These are phyloP conservation scores for Gymnoscopelus microlampas DNA, from an alignment of 2,797 vertebrate species.

Conservation along the genomic window DNA sequence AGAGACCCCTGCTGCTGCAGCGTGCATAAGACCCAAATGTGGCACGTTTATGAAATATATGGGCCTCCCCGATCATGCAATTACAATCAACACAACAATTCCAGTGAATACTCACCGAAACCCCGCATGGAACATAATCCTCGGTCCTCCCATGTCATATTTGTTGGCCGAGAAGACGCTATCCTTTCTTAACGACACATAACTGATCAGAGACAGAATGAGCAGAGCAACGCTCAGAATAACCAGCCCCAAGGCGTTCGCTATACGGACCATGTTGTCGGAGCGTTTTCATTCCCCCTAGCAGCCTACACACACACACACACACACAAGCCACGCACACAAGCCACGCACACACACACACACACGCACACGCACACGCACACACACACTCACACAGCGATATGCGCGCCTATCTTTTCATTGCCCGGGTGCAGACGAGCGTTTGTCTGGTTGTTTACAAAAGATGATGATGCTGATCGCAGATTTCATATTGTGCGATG, in stretches of 20 bases:
- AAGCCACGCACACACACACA: no score
- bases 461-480: slow-evolving; percentile 1
- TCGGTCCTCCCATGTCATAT: slow-evolving; percentile 89
- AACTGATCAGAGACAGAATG: slow-evolving; percentile 96
- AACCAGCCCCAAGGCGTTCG: slow-evolving; percentile 92
- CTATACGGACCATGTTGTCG: slow-evolving; percentile 94
- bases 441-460: slow-evolving; percentile 4
- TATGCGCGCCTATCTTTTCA: slow-evolving; percentile 43
- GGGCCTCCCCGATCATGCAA: background rate
- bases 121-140: slow-evolving; percentile 96
- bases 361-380: no score
- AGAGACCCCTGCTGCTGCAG: slow-evolving; percentile 24
- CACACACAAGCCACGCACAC: background rate
- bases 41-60: slow-evolving; percentile 14
- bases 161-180: slow-evolving; percentile 91
- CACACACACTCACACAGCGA: slow-evolving; percentile 10
- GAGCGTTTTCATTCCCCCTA: slow-evolving; percentile 70
- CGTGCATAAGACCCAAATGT: background rate
- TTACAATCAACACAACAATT: background rate
- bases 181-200: slow-evolving; percentile 95
- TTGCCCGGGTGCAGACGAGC: slow-evolving; percentile 18
- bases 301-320: slow-evolving; percentile 48
- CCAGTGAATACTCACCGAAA: slow-evolving; percentile 88
- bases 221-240: slow-evolving; percentile 94
- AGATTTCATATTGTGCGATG: slow-evolving; percentile 43